These are phyloP conservation scores for Ganaspis sp. DNA, from an alignment of 1,140 invertebrate species.

Conservation along the genomic window DNA sequence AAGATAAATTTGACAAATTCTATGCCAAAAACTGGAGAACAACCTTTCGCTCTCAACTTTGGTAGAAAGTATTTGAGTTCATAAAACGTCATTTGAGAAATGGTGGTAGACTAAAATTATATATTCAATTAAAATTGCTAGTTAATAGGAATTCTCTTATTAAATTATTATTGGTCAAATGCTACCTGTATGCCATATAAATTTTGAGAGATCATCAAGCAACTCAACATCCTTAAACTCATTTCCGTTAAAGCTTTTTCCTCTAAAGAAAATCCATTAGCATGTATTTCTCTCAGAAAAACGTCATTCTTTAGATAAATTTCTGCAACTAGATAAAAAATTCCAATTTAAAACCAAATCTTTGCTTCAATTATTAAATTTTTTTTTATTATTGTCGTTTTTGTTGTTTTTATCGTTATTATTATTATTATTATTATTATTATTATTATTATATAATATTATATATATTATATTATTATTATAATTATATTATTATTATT, in stretches of 20 bases:
- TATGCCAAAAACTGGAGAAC: background rate
- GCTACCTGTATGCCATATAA: conserved; percentile 49
- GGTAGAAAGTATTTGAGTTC: background rate
- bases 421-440: too few relatives aligned
- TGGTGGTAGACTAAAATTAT: background rate
- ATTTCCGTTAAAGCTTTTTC: conserved; percentile 37
- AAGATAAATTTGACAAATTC: background rate
- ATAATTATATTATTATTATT: too few relatives aligned
- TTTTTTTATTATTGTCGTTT: too few relatives aligned
- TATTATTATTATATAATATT: too few relatives aligned
- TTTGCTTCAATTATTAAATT: too few relatives aligned
- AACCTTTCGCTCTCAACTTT: background rate
- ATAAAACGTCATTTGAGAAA: background rate
- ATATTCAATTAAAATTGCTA: background rate
- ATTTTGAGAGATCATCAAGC: conserved; percentile 46
- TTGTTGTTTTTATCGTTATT: background rate
- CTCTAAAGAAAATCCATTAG: conserved; percentile 42
- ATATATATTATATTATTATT: too few relatives aligned
- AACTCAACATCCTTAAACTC: conserved; percentile 44
- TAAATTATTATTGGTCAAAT: background rate
- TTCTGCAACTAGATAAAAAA: background rate
- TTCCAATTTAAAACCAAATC: too few relatives aligned
- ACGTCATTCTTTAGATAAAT: background rate
- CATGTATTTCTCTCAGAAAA: conserved; percentile 34
- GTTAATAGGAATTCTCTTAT: too few relatives aligned